Evolutionary conservation across 2,888 invertebrate species (phyloP).

Genomic region (Nomada lathburiana): DNA sequence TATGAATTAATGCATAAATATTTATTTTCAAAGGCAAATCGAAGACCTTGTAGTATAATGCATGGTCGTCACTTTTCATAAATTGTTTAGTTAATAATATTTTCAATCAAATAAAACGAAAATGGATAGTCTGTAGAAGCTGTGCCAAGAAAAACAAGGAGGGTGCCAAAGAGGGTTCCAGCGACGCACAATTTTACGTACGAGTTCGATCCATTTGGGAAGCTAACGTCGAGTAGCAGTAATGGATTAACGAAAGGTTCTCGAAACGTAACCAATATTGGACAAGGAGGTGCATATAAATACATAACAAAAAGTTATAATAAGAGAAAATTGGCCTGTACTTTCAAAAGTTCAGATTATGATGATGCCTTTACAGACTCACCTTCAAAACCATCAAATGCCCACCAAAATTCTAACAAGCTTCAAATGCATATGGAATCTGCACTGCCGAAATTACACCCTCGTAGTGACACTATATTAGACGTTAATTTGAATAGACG

Average conservation of each 20-base stretch:
- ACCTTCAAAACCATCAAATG: background rate
- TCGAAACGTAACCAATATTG: conserved; percentile 7
- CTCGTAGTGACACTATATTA: background rate
- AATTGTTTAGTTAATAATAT: no score
- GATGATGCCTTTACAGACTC: conserved; percentile 18
- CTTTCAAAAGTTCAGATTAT: background rate
- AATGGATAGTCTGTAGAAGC: conserved; percentile 44
- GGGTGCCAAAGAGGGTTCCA: conserved; percentile 55
- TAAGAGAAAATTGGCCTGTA: background rate
- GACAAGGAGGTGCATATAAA: conserved; percentile 27
- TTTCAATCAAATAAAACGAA: conserved; percentile 2
- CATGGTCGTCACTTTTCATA: background rate
- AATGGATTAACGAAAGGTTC: background rate
- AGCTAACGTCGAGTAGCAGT: conserved; percentile 5
- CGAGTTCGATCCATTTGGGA: conserved; percentile 69
- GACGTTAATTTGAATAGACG: conserved; percentile 1
- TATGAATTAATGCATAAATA: no score
- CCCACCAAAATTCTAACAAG: background rate
- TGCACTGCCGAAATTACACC: conserved; percentile 50
- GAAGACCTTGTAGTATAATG: background rate
- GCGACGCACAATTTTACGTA: conserved; percentile 76
- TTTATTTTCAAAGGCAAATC: no score
- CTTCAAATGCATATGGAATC: background rate
- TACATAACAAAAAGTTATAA: background rate
- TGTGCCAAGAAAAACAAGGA: conserved; percentile 27